Evolutionary conservation across 2,113 vertebrate species (phyloP).

Genomic region (Triplophysa dalaica): DNA sequence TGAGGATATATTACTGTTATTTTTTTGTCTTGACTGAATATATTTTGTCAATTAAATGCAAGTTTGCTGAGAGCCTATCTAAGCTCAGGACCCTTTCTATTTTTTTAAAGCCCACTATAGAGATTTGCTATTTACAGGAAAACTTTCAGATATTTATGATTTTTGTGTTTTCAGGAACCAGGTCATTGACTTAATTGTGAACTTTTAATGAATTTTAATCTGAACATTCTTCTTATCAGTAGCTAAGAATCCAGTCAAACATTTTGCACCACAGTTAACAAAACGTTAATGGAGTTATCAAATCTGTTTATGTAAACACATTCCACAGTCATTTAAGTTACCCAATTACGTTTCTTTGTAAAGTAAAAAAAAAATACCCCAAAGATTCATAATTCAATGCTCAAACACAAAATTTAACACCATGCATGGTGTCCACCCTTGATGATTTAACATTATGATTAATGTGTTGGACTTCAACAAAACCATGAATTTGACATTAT

Average conservation of each 20-base stretch:
- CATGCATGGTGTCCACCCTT: not conserved
- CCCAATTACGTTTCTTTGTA: slow-evolving; percentile 1
- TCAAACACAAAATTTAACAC: not conserved
- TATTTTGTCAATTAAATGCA: not conserved
- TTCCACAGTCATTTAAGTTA: not conserved
- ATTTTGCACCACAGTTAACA: not conserved
- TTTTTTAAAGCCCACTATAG: not conserved
- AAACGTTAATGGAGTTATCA: not conserved
- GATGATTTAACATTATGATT: not conserved
- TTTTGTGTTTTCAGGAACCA: not conserved
- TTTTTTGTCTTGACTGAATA: too few relatives aligned
- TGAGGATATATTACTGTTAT: too few relatives aligned
- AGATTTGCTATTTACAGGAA: not conserved
- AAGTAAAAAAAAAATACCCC: not conserved
- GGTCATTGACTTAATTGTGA: not conserved
- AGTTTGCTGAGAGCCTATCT: not conserved
- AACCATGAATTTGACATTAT: too few relatives aligned
- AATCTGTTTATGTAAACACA: slow-evolving; percentile 3
- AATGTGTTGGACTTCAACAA: not conserved
- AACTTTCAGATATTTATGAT: not conserved
- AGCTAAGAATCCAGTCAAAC: slow-evolving; percentile 19
- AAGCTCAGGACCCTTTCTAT: not conserved
- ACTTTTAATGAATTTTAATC: slow-evolving; percentile 3
- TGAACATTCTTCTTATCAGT: not conserved
- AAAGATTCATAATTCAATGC: slow-evolving; percentile 13